These are phyloP conservation scores for Eupristina koningsbergeri DNA, from an alignment of 1,140 invertebrate species.

Conservation along the genomic window DNA sequence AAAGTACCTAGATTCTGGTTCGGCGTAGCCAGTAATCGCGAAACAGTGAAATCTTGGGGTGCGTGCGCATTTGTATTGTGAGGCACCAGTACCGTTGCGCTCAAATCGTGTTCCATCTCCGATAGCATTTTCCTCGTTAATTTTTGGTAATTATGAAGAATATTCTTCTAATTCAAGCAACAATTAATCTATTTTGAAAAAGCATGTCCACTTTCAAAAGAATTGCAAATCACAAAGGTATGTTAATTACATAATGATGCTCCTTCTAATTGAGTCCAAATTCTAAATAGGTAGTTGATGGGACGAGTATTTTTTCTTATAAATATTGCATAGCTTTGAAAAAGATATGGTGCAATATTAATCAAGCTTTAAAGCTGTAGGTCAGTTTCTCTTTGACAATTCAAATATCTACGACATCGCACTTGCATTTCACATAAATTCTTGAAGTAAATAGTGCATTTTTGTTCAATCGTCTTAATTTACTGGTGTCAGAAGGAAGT, in stretches of 20 bases:
- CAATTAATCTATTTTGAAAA: not conserved
- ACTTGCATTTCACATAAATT: too few relatives aligned
- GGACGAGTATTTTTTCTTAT: not conserved
- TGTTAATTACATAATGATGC: not conserved
- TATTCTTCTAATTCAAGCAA: not conserved
- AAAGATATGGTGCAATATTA: not conserved
- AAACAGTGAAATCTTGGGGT: slow-evolving; percentile 71
- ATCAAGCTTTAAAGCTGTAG: not conserved
- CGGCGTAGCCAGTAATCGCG: slow-evolving; percentile 65
- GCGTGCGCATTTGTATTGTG: slow-evolving; percentile 63
- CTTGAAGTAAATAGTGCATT: too few relatives aligned
- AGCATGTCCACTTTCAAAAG: not conserved
- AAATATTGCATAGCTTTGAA: not conserved
- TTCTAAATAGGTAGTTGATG: not conserved
- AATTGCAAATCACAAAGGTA: not conserved
- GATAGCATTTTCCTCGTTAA: slow-evolving; percentile 25
- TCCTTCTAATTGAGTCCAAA: not conserved
- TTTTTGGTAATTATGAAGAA: not conserved
- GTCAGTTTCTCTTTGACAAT: not conserved
- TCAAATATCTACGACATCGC: too few relatives aligned
- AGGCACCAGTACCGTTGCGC: not conserved
- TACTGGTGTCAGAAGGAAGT: too few relatives aligned
- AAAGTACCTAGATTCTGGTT: slow-evolving; percentile 66
- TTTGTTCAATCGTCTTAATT: too few relatives aligned
- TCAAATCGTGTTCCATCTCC: slow-evolving; percentile 11